Evolutionary conservation across 2,888 invertebrate species (phyloP), one percentile per base, ranked within the genome.

Genomic region (Pterobdella sp.): DNA sequence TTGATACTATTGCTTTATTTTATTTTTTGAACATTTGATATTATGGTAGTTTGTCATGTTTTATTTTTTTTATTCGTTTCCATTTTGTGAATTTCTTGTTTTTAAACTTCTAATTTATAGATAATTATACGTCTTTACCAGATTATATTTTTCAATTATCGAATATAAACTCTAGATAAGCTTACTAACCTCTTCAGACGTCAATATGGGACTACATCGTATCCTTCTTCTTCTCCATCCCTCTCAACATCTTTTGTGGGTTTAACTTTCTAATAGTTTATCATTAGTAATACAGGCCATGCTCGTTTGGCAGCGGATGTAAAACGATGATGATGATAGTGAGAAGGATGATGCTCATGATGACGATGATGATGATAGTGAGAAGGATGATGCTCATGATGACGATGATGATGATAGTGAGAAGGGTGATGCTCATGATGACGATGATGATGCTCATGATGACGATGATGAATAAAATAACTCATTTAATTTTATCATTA

Each of bases 391-490:
- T 32, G 70, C 14, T n/a, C 32, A 34, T 49, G 56, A 10, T 70
- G 52, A 49, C 22, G 22, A 49, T 34, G 35, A 35, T n/a, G 52
- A 31, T 32, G 34, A 56, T 29, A 34, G 42, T 70, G 52, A 56
- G 31, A 18, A 56, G 2, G 52, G 34, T 31, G 56, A 56, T 56
- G 68, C 37, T 68, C 34, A 70, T 37, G 70, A 70, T 60, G 70
- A 18, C 35, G 70, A 34, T 22, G 56, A 70, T 34, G 70, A 56
- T 32, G 56, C 32, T 31, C 52, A 56, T 35, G 56, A 32, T 3
- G 70, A 70, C 18, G 70, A 70, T 49, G 70, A 70, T 35, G 70
- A 70, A 22, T 52, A 70, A 56, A 56, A 56, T 10, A 56, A 70
- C 56, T 60, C 56, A 14, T 14, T 42, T 7, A 42, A 18, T 42